Evolutionary conservation across 1,140 invertebrate species (phyloP).

Genomic region (Calycopis cecrops): DNA sequence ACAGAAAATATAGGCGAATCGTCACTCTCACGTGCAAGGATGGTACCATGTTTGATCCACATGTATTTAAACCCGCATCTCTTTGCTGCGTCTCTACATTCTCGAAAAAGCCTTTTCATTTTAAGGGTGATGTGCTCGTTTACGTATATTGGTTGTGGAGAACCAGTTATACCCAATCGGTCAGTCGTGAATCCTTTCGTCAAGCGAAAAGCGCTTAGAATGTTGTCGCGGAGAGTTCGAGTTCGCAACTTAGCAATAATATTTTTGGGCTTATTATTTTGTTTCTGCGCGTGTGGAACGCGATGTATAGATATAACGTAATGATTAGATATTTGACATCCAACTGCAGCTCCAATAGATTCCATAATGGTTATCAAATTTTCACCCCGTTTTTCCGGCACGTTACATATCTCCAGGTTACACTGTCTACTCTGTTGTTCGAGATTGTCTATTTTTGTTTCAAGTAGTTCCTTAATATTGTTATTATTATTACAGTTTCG

Average conservation of each 20-base stretch:
- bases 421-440: conserved; percentile 22
- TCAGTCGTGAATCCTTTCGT: conserved; percentile 17
- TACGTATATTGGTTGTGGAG: conserved; percentile 16
- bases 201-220: conserved; percentile 19
- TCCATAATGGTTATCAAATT: conserved; percentile 17
- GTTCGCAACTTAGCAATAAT: conserved; percentile 25
- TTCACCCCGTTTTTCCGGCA: conserved; percentile 24
- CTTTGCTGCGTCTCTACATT: conserved; percentile 19
- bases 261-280: conserved; percentile 25
- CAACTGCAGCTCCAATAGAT: conserved; percentile 4
- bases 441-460: conserved; percentile 15
- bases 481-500: no score
- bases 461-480: neutral
- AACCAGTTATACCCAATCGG: conserved; percentile 14
- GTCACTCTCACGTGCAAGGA: conserved; percentile 21
- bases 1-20: conserved; percentile 16
- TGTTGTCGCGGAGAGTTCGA: conserved; percentile 22
- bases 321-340: conserved; percentile 8
- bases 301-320: conserved; percentile 24
- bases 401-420: conserved; percentile 24
- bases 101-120: conserved; percentile 28
- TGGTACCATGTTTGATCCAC: conserved; percentile 27
- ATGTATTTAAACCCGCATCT: conserved; percentile 15
- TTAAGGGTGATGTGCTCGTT: conserved; percentile 29
- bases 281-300: conserved; percentile 21